These are phyloP conservation scores for Pycnonotus jocosus DNA, from an alignment of 2,113 vertebrate species.

Conservation along the genomic window DNA sequence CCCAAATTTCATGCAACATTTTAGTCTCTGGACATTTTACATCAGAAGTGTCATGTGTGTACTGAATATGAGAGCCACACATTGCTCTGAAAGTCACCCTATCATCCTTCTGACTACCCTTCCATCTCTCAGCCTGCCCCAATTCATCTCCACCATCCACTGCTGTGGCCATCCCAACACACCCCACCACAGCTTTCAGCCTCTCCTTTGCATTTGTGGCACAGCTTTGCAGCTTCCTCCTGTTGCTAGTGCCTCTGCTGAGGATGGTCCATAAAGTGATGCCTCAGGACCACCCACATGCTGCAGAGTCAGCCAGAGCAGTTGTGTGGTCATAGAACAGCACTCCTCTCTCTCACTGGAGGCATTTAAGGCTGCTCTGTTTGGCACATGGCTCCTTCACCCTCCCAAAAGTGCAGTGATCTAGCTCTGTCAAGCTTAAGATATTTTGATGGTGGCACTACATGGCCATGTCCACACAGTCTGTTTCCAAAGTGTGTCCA, in stretches of 20 bases:
- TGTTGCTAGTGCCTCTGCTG: neutral
- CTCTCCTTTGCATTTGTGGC: neutral
- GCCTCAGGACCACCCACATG: neutral
- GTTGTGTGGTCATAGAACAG: neutral
- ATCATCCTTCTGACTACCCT: neutral
- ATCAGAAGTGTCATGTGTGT: neutral
- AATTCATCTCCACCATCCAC: neutral
- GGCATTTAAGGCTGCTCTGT: neutral
- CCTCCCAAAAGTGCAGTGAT: neutral
- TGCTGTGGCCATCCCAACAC: neutral
- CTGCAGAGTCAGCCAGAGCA: neutral
- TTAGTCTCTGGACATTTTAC: neutral
- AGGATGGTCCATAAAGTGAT: neutral
- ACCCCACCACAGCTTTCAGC: neutral
- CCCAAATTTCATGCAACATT: neutral
- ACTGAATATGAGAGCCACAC: neutral
- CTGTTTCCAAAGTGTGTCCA: neutral
- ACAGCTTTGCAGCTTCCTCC: neutral
- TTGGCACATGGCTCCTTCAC: neutral
- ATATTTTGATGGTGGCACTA: neutral
- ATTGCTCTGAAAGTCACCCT: neutral
- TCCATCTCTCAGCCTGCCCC: neutral
- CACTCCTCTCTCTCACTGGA: neutral
- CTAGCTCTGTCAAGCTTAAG: neutral
- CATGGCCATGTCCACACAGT: neutral